Base-by-base conservation (phyloP, 2,113 vertebrate genomes). In the Callithrix jacchus region DNA sequence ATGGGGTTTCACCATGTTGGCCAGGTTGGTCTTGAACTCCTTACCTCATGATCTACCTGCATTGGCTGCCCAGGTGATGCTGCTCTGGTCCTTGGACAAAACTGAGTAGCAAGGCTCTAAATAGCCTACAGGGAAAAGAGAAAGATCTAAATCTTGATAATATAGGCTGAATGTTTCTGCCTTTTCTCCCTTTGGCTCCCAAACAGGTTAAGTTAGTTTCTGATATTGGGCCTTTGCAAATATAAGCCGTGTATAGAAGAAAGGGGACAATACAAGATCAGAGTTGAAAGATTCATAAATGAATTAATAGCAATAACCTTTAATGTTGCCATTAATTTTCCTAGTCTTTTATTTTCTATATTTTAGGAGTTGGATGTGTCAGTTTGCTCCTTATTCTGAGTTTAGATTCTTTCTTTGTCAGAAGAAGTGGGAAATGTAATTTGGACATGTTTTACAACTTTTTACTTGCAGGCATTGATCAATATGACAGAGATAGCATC, bases 401-500 rank as follows among this genome's bases (percentile, higher is more conserved):
- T 95, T 89, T 85, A 68, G 25, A 30, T 87, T 95, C n/a, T 95
- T 13, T 83, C n/a, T 95, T 10, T 83, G 25, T 96, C 56, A 61
- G 61, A 91, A 76, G n/a, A 90, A 94, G 81, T 93, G 74, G 61
- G 61, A 91, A 73, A 13, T 91, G 56, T 76, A 66, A 93, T 82
- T 86, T 49, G 35, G 94, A 13, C 47, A 35, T 47, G 54, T 71
- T 93, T 94, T 58, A 66, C 1, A 91, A 10, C 17, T 76, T 13
- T 95, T 52, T 87, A 47, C 94, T 95, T 96, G 35, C 86, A 99
- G 99, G 99, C 87, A 99, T 99, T 61, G 99, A 99, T 98, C 99
- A 99, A 74, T 99, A 99, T 74, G 99, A 99, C 98, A 98, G 99
- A 93, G 99, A 99, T 98, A 99, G 99, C 98, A 99, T 99, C 97